phyloP scores from a whole-genome alignment of 1,140 invertebrate genomes.

The Ladona fulva region DNA sequence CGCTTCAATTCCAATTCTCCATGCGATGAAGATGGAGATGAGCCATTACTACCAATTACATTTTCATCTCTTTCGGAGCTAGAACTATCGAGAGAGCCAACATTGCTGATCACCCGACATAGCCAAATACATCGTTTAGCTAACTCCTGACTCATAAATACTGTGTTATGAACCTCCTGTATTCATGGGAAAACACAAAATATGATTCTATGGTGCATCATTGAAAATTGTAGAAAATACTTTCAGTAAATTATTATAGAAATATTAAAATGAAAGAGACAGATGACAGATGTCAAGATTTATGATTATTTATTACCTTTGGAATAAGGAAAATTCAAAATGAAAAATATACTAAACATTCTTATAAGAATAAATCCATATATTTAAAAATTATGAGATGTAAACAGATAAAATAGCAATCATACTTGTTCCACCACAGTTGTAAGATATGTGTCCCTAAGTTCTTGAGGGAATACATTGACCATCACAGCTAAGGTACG shows the following conservation, averaged over 20 bases:
- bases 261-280: slow-evolving; percentile 14
- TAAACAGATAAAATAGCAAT: not conserved
- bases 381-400: too few species aligned
- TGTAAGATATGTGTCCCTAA: slow-evolving; percentile 66
- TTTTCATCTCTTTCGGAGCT: slow-evolving; percentile 13
- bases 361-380: too few species aligned
- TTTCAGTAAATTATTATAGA: too few species aligned
- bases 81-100: too few species aligned
- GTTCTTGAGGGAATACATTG: slow-evolving; percentile 57
- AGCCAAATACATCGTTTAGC: slow-evolving; percentile 67
- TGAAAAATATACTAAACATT: too few species aligned
- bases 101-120: slow-evolving; percentile 36
- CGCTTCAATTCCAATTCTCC: slow-evolving; percentile 52
- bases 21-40: slow-evolving; percentile 28
- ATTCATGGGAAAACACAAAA: slow-evolving; percentile 14
- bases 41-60: slow-evolving; percentile 7
- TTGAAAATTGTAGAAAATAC: too few species aligned
- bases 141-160: slow-evolving; percentile 60
- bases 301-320: not conserved
- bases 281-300: not conserved
- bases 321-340: not conserved
- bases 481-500: slow-evolving; percentile 56
- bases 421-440: slow-evolving; percentile 67
- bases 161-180: slow-evolving; percentile 66
- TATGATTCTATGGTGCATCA: too few species aligned